Percentiles rank a stretch among this genome's conserved stretches.
Evolutionary conservation across 1,140 invertebrate genomes (phyloP).

Genomic region (Cepaea nemoralis): DNA sequence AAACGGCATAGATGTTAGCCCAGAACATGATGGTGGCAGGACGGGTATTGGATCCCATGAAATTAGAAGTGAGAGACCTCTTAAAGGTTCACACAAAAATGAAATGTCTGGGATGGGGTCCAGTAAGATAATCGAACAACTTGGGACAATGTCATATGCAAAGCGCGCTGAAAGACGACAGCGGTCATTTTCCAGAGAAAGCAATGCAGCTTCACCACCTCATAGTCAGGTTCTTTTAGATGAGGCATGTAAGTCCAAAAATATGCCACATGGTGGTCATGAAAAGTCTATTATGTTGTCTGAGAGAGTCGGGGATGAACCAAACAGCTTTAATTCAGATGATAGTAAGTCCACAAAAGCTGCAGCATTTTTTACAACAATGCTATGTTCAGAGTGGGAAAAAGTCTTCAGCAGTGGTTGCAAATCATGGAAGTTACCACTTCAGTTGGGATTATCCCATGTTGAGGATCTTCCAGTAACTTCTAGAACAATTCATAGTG

Average conservation of each 20-base stretch:
- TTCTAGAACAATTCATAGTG: too few relatives aligned
- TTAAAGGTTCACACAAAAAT: too few relatives aligned
- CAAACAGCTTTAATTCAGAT: slow-evolving; percentile 24
- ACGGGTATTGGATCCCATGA: too few relatives aligned
- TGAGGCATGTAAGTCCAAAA: not conserved
- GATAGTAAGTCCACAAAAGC: not conserved
- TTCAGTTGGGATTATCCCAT: not conserved
- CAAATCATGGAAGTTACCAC: too few relatives aligned
- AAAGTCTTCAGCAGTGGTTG: slow-evolving; percentile 11
- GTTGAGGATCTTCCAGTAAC: slow-evolving; percentile 28
- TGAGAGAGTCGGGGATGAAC: slow-evolving; percentile 20
- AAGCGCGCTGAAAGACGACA: too few relatives aligned
- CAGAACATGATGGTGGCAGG: not conserved
- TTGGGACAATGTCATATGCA: too few relatives aligned
- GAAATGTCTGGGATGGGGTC: not conserved
- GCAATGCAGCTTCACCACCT: not conserved
- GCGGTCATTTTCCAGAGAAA: not conserved
- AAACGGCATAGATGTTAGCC: not conserved
- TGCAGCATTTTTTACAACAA: not conserved
- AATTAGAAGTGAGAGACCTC: too few relatives aligned
- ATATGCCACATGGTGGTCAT: not conserved
- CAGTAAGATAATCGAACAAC: too few relatives aligned
- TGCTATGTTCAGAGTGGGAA: not conserved
- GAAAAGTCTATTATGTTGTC: not conserved
- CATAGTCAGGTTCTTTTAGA: not conserved